Evolutionary conservation across 2,888 invertebrate species (phyloP).

Genomic region (Cistogaster globosa): DNA sequence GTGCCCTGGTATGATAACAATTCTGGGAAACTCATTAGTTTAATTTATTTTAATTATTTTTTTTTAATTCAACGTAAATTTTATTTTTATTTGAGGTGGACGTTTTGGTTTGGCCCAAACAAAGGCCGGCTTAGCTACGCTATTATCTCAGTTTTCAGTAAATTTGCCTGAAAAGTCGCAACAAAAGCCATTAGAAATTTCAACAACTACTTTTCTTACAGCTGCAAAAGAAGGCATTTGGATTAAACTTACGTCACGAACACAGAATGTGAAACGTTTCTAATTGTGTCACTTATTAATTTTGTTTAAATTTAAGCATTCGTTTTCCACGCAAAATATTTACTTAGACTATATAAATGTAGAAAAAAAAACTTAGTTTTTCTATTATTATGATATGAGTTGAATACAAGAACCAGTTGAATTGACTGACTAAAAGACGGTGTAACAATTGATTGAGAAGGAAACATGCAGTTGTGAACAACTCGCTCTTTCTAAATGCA

Average conservation of each 20-base stretch:
- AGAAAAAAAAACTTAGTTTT: no score
- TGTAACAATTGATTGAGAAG: no score
- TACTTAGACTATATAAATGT: no score
- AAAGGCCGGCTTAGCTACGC: slow-evolving; percentile 76
- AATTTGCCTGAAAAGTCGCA: slow-evolving; percentile 55
- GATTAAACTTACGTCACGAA: slow-evolving; percentile 73
- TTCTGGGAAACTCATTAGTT: neutral
- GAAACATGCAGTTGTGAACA: no score
- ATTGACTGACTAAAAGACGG: no score
- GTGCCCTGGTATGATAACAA: slow-evolving; percentile 75
- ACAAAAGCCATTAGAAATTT: slow-evolving; percentile 68
- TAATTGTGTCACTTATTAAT: no score
- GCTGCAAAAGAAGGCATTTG: slow-evolving; percentile 76
- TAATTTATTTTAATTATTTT: neutral
- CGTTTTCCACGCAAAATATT: no score
- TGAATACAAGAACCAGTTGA: no score
- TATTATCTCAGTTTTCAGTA: slow-evolving; percentile 74
- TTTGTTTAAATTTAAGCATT: no score
- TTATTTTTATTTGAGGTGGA: slow-evolving; percentile 71
- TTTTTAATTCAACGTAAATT: neutral
- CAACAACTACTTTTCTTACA: slow-evolving; percentile 77
- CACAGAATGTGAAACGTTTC: neutral
- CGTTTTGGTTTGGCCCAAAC: slow-evolving; percentile 76
- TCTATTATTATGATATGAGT: no score
- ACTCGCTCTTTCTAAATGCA: no score